Percentiles rank a stretch among this genome's conserved stretches.
Conservation (phyloP, 2,797 vertebrate genomes). For the Brotogeris chrysoptera region DNA sequence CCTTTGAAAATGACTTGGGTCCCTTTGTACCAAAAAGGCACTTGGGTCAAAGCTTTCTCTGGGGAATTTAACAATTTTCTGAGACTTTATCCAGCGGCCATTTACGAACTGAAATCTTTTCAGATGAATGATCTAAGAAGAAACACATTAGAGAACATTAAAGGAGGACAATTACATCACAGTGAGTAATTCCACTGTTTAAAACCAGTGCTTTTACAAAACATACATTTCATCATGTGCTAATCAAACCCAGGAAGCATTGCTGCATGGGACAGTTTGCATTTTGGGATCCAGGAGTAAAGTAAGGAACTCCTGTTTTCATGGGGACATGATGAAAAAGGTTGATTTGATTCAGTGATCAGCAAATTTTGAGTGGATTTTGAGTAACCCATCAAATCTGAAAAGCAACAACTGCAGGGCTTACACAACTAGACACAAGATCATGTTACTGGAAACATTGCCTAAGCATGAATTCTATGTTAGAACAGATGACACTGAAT, state of each 20-base stretch:
- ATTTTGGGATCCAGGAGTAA: neutral
- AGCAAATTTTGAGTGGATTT: neutral
- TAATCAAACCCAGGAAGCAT: neutral
- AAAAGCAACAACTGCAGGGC: neutral
- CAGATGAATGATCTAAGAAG: constrained; percentile 92
- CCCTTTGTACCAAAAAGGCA: constrained; percentile 93
- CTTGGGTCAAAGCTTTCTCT: constrained; percentile 92
- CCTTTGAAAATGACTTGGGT: constrained; percentile 79
- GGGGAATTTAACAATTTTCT: constrained; percentile 99
- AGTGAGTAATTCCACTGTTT: neutral
- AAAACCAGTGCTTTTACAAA: neutral
- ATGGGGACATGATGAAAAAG: neutral
- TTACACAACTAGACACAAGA: neutral
- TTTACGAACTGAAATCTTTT: constrained; percentile 99
- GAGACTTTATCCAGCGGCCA: constrained; percentile 98
- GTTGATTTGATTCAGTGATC: neutral
- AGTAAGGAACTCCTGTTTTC: neutral
- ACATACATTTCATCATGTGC: neutral
- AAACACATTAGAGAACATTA: neutral
- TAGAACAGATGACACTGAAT: neutral
- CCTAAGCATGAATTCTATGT: neutral
- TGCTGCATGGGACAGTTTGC: neutral
- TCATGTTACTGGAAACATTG: neutral
- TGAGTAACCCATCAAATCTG: neutral
- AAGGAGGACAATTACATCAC: neutral